These are phyloP conservation scores for Pseudotriccus pelzelni DNA, from an alignment of 2,797 vertebrate genomes.

Conservation along the genomic window DNA sequence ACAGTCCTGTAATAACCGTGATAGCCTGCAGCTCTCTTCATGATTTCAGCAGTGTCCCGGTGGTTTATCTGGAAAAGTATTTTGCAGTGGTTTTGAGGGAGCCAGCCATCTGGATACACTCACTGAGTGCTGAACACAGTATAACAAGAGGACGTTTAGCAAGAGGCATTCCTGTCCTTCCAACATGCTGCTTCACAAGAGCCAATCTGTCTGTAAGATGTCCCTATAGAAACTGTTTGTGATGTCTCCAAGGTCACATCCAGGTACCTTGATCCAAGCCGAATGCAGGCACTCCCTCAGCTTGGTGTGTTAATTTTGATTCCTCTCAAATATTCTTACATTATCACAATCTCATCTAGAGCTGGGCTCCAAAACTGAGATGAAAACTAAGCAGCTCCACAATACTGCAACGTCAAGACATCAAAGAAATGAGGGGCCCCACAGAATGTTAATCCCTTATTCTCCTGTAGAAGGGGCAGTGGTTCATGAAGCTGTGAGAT, in stretches of 20 bases:
- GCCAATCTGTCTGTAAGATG: not conserved
- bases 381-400: not conserved
- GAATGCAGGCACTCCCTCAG: not conserved
- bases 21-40: not conserved
- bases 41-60: accelerated
- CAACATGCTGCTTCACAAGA: not conserved
- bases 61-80: not conserved
- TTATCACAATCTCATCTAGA: not conserved
- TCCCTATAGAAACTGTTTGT: not conserved
- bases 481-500: not conserved
- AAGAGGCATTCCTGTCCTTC: not conserved
- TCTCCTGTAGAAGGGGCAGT: not conserved
- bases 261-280: not conserved
- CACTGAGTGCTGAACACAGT: not conserved
- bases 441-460: accelerated
- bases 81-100: not conserved
- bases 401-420: not conserved
- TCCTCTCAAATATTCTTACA: not conserved
- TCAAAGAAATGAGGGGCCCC: accelerated
- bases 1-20: not conserved
- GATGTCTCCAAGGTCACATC: accelerated
- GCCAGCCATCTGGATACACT: not conserved
- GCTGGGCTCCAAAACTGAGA: not conserved
- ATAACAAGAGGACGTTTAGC: not conserved
- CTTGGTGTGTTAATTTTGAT: not conserved